Percentiles rank a stretch among this genome's conserved stretches.
These are phyloP conservation scores for Tribolium freemani DNA, from an alignment of 2,888 invertebrate species.

Conservation along the genomic window DNA sequence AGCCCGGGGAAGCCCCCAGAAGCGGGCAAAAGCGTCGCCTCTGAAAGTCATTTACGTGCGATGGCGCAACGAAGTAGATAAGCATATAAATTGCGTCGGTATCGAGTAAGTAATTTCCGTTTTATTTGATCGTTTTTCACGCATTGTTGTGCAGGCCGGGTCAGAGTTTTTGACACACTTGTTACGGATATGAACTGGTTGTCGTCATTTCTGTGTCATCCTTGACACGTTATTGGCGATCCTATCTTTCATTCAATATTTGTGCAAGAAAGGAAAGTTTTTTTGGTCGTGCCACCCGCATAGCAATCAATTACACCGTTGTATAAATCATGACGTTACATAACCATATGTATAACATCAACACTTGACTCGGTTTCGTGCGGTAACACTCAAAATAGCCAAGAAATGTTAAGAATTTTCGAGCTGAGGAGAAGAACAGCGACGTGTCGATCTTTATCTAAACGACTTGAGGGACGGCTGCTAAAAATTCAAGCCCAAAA, in stretches of 20 bases:
- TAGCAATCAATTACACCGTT: conserved; percentile 13
- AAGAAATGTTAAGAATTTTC: conserved; percentile 14
- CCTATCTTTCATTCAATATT: conserved; percentile 16
- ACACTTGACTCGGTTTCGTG: neutral
- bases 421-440: neutral
- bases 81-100: conserved; percentile 9
- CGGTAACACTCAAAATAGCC: conserved; percentile 14
- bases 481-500: neutral
- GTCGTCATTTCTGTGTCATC: conserved; percentile 16
- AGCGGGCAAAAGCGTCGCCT: neutral
- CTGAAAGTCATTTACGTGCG: conserved; percentile 14
- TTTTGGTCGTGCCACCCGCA: conserved; percentile 23
- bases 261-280: conserved; percentile 36
- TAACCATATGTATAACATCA: conserved; percentile 32
- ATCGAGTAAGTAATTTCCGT: conserved; percentile 20
- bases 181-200: conserved; percentile 11
- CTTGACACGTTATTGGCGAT: conserved; percentile 14
- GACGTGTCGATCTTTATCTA: conserved; percentile 7
- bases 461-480: neutral
- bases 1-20: too few species aligned
- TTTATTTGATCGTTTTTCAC: conserved; percentile 10
- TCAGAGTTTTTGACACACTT: conserved; percentile 13
- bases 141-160: conserved; percentile 7
- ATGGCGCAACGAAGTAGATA: conserved; percentile 4
- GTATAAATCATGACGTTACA: conserved; percentile 18